Evolutionary conservation across 2,888 invertebrate species (phyloP).

Genomic region (Drosophila ezoana): DNA sequence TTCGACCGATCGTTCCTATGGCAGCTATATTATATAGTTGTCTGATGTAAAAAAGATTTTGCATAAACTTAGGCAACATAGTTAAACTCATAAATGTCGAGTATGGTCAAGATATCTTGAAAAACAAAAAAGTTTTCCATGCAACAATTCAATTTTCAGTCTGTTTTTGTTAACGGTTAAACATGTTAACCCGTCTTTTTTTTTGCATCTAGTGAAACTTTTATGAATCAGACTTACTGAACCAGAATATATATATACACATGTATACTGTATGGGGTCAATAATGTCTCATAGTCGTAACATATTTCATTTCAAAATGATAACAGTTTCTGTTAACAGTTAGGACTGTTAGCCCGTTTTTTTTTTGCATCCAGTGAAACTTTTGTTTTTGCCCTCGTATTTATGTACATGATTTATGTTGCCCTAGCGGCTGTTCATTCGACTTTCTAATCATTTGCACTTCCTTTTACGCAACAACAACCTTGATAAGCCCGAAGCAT

Average conservation of each 20-base stretch:
- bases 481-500: slow-evolving; percentile 63
- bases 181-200: not conserved
- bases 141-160: too few relatives aligned
- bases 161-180: not conserved
- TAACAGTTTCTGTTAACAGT: slow-evolving; percentile 2
- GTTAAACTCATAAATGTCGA: too few relatives aligned
- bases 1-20: too few relatives aligned
- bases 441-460: slow-evolving; percentile 78
- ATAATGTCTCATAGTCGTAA: too few relatives aligned
- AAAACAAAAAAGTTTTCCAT: too few relatives aligned
- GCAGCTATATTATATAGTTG: too few relatives aligned
- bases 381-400: slow-evolving; percentile 40
- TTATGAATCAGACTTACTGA: too few relatives aligned
- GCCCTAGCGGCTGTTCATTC: slow-evolving; percentile 44
- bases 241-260: too few relatives aligned
- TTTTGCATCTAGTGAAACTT: slow-evolving; percentile 17
- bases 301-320: not conserved
- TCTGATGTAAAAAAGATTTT: too few relatives aligned
- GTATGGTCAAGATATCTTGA: too few relatives aligned
- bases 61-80: too few relatives aligned
- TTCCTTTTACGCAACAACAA: slow-evolving; percentile 79
- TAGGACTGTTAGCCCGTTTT: not conserved
- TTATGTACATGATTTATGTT: slow-evolving; percentile 37
- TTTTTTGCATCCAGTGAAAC: slow-evolving; percentile 18
- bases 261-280: too few relatives aligned